Conservation (phyloP, 2,797 vertebrate genomes). For the Halcyon badia region DNA sequence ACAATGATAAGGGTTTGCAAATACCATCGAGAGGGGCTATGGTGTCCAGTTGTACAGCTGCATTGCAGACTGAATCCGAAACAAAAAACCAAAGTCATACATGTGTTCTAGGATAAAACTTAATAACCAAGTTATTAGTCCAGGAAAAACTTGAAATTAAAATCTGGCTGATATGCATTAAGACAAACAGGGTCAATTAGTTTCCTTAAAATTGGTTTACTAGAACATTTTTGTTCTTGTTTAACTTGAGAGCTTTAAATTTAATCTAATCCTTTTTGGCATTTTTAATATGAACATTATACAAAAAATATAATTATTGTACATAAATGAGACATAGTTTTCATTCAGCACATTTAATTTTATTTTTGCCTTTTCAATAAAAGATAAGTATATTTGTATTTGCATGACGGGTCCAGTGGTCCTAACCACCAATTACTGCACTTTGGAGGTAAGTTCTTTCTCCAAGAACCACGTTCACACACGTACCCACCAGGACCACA, state of each 20-base stretch:
- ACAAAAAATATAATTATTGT: background rate
- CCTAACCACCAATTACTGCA: background rate
- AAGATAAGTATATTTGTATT: background rate
- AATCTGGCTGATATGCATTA: constrained; percentile 39
- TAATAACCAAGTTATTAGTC: constrained; percentile 3
- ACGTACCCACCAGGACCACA: fast-evolving
- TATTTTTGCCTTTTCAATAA: constrained; percentile 27
- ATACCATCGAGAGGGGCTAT: background rate
- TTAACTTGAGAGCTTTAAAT: constrained; percentile 52
- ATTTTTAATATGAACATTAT: constrained; percentile 6
- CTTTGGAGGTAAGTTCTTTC: background rate
- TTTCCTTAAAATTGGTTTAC: constrained; percentile 44
- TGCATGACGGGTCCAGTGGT: background rate
- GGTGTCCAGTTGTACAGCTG: background rate
- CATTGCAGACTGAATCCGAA: background rate
- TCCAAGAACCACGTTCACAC: background rate
- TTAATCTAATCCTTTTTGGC: background rate
- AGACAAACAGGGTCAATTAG: constrained; percentile 46
- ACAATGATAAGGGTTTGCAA: constrained; percentile 24
- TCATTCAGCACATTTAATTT: constrained; percentile 24
- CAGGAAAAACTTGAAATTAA: constrained; percentile 10
- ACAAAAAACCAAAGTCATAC: background rate
- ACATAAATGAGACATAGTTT: background rate
- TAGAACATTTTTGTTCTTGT: constrained; percentile 41
- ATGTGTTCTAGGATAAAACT: constrained; percentile 19